phyloP scores from a whole-genome alignment of 2,888 invertebrate species.

The Lamproptera curius region DNA sequence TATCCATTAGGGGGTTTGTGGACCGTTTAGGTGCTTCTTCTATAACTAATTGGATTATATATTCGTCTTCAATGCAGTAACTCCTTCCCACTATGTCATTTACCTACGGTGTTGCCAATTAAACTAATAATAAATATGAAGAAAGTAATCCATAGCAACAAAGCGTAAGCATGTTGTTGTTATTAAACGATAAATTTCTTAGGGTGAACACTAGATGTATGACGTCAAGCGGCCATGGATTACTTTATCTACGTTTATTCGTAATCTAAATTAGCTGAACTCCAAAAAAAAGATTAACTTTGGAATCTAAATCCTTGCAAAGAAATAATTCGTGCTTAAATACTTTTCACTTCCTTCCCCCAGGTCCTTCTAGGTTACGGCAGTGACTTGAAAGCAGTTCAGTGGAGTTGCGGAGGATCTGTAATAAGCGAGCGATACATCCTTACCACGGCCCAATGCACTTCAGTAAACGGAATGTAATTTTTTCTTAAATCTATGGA shows the following conservation, averaged over 20 bases:
- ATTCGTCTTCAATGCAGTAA: no score
- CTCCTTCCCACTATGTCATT: no score
- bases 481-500: neutral
- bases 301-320: neutral
- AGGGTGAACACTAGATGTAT: neutral
- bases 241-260: neutral
- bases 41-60: no score
- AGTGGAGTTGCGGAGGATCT: slow-evolving; percentile 46
- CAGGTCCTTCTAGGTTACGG: slow-evolving; percentile 47
- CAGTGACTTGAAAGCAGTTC: slow-evolving; percentile 16
- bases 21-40: no score
- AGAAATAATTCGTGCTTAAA: no score
- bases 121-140: no score
- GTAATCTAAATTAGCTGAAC: neutral
- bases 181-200: neutral
- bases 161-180: no score
- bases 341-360: neutral
- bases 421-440: slow-evolving; percentile 46
- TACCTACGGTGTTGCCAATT: no score
- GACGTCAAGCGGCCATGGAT: no score
- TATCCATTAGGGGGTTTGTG: no score
- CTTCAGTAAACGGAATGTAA: neutral
- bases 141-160: no score
- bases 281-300: neutral
- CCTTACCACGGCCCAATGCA: slow-evolving; percentile 33